Conservation (phyloP, 2,888 invertebrate species). For the Drosophila prostipennis region DNA sequence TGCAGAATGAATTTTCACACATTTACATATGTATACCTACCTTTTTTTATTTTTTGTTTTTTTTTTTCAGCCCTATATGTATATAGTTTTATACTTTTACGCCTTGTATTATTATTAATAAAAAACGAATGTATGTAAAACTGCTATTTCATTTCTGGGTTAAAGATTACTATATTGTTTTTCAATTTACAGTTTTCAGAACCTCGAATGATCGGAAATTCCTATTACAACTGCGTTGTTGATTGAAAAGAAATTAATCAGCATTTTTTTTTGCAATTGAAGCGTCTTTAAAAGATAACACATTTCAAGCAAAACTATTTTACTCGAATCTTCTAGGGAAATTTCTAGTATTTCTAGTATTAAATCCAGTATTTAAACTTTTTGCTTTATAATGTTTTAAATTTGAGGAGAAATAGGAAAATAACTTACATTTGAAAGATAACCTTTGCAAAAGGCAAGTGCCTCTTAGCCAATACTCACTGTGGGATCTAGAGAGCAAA, state of each 20-base stretch:
- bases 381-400: too few relatives aligned
- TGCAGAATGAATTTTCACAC: neutral
- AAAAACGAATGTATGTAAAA: neutral
- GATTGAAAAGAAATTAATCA: constrained; percentile 12
- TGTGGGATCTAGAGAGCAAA: neutral
- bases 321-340: too few relatives aligned
- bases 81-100: neutral
- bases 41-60: neutral
- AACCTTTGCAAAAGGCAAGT: neutral
- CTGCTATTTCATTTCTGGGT: too few relatives aligned
- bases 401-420: neutral
- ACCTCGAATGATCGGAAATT: constrained; percentile 1
- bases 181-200: neutral
- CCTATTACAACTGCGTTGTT: constrained; percentile 1
- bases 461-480: neutral
- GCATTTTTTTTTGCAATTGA: constrained; percentile 17
- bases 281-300: constrained; percentile 10
- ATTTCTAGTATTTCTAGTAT: too few relatives aligned
- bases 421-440: neutral
- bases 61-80: neutral
- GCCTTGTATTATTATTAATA: constrained; percentile 17
- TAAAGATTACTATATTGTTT: too few relatives aligned
- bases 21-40: neutral
- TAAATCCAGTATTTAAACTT: too few relatives aligned
- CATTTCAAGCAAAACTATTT: neutral